Evolutionary conservation across 2,113 vertebrate genomes (phyloP), one percentile per base, ranked within the genome.

Genomic region (Ciconia stormi): DNA sequence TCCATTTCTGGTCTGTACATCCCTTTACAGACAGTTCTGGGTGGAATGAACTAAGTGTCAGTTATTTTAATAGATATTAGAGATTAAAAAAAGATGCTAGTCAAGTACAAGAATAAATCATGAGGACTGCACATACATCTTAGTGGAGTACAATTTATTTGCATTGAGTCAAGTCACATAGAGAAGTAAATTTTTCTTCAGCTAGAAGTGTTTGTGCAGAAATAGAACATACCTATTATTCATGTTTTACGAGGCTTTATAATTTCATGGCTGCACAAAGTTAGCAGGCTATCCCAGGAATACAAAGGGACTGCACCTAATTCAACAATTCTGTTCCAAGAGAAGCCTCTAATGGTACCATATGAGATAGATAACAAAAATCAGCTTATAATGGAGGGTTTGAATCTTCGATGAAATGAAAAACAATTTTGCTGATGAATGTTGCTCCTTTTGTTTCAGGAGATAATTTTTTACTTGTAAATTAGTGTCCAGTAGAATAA

Each of bases 51-150:
- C 32, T 49, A 56, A 76, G 14, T 67, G 34, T 91, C 61, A 88
- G 42, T 65, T 89, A 71, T 87, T 95, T 90, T 88, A 95, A 90
- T 59, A 85, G 90, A 89, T 66, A 91, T 49, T 93, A 59, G n/a
- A 70, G 20, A 90, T 61, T 63, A 13, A 66, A 81, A 90, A 89
- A 87, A 66, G 13, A 44, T 81, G 16, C 20, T 93, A 82, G 67
- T 89, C 71, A 84, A 56, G 30, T 67, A 74, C 6, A 36, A 76
- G 50, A 93, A 63, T 88, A 94, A 96, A 86, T 93, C 22, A 80
- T n/a, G 26, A 84, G 27, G 56, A 55, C 19, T 74, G 21, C 62
- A 84, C 15, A 59, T 65, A 73, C 13, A 38, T 90, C 59, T 86
- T 81, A 91, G 18, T 9, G 6, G 46, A 88, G 44, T 82, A 53